These are phyloP conservation scores for Lepidotrigona ventralis DNA, from an alignment of 1,140 invertebrate genomes.

Conservation along the genomic window DNA sequence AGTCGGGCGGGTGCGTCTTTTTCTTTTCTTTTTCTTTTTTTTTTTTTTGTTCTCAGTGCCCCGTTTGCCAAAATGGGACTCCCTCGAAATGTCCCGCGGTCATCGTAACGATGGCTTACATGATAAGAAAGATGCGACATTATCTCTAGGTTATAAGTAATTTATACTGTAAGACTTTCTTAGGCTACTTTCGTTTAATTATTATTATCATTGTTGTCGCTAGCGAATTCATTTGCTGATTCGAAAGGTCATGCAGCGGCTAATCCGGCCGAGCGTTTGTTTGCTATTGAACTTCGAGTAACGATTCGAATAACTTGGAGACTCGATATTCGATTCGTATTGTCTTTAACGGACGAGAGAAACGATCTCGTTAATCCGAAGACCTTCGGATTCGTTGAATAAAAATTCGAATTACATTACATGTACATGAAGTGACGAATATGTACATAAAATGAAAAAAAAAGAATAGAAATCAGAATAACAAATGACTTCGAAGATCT, in stretches of 20 bases:
- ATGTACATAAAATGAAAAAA: neutral
- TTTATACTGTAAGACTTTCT: constrained; percentile 58
- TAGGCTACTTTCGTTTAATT: constrained; percentile 55
- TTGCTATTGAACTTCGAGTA: constrained; percentile 8
- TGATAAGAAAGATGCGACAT: constrained; percentile 54
- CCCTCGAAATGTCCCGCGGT: constrained; percentile 17
- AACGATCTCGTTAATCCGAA: constrained; percentile 14
- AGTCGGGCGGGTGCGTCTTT: neutral
- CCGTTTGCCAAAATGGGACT: constrained; percentile 7
- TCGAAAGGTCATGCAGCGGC: constrained; percentile 39
- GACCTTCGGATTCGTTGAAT: neutral
- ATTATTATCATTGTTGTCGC: constrained; percentile 57
- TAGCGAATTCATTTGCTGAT: constrained; percentile 52
- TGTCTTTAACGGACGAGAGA: neutral
- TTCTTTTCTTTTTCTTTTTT: neutral
- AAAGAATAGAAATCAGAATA: neutral
- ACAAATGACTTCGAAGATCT: constrained; percentile 30
- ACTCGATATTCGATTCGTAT: constrained; percentile 8
- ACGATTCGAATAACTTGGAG: constrained; percentile 22
- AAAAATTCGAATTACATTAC: neutral
- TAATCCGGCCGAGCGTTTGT: constrained; percentile 5
- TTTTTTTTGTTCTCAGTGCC: neutral
- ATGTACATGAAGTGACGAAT: too few species aligned
- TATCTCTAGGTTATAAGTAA: constrained; percentile 47
- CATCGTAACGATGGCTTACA: constrained; percentile 47